Evolutionary conservation across 2,113 vertebrate genomes (phyloP).

Genomic region (Rutilus rutilus): DNA sequence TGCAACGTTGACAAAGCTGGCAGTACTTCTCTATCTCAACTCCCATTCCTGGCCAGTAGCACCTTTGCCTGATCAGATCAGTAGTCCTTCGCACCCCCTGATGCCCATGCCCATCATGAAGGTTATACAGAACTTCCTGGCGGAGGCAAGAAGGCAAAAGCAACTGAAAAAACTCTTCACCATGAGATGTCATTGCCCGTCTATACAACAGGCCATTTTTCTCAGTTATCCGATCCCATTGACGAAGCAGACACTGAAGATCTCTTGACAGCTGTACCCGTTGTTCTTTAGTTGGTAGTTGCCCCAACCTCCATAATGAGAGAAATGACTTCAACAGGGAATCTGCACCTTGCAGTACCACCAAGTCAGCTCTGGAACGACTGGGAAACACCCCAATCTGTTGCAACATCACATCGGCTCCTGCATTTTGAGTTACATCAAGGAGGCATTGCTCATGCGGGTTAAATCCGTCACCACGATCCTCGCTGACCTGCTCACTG

Average conservation of each 20-base stretch:
- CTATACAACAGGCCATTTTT: background rate
- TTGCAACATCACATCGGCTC: background rate
- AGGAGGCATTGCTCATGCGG: background rate
- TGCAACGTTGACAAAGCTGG: background rate
- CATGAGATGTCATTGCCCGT: background rate
- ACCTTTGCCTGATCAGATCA: background rate
- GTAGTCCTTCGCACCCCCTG: background rate
- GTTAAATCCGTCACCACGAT: background rate
- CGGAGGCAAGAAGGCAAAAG: background rate
- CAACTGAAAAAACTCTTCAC: background rate
- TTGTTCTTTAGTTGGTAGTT: background rate
- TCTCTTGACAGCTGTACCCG: background rate
- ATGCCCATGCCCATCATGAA: background rate
- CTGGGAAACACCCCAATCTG: background rate
- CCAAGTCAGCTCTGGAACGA: background rate
- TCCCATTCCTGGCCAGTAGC: conserved; percentile 5
- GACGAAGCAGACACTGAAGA: background rate
- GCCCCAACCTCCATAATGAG: background rate
- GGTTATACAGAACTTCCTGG: background rate
- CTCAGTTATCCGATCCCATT: background rate
- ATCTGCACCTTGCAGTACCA: background rate
- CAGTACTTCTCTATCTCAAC: background rate
- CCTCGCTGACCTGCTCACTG: background rate
- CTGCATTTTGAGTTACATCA: background rate
- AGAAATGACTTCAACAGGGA: background rate